A percentile compares a stretch with the other conserved stretches of the same genome.
These are phyloP conservation scores for Balanococcus diminutus DNA, from an alignment of 2,888 invertebrate species.

Conservation along the genomic window DNA sequence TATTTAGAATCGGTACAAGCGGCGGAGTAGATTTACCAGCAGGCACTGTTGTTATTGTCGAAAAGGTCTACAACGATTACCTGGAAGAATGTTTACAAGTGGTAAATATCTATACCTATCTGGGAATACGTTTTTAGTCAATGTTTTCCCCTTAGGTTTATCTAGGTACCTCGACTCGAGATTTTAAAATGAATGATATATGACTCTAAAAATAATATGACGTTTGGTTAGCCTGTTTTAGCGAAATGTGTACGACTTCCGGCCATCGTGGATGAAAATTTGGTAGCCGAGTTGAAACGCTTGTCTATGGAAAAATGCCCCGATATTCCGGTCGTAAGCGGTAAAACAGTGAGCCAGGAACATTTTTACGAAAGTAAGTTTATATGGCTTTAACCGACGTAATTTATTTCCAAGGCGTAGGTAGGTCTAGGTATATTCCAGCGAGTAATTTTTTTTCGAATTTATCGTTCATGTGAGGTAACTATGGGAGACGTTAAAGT, in stretches of 20 bases:
- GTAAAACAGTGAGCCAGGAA: slow-evolving; percentile 94
- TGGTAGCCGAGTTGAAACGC: slow-evolving; percentile 79
- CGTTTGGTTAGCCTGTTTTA: slow-evolving; percentile 80
- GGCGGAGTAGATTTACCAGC: slow-evolving; percentile 91
- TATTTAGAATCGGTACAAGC: slow-evolving; percentile 91
- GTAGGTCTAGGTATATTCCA: too few relatives aligned
- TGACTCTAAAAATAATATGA: too few relatives aligned
- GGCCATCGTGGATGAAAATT: slow-evolving; percentile 79
- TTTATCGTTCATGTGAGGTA: too few relatives aligned
- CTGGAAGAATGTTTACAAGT: slow-evolving; percentile 80
- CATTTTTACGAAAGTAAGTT: slow-evolving; percentile 96
- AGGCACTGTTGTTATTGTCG: slow-evolving; percentile 92
- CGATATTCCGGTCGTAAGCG: slow-evolving; percentile 81
- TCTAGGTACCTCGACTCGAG: too few relatives aligned
- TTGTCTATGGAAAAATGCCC: slow-evolving; percentile 78
- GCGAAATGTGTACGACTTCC: slow-evolving; percentile 82
- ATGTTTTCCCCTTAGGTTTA: too few relatives aligned
- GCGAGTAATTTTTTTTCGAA: too few relatives aligned
- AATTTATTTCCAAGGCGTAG: too few relatives aligned
- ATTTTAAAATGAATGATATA: too few relatives aligned
- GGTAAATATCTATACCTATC: too few relatives aligned
- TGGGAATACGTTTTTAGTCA: too few relatives aligned
- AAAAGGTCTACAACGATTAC: slow-evolving; percentile 88
- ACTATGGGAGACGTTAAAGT: too few relatives aligned
- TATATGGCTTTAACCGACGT: too few relatives aligned